Evolutionary conservation across 2,888 invertebrate genomes (phyloP).

Genomic region (Flexamia atlantica): DNA sequence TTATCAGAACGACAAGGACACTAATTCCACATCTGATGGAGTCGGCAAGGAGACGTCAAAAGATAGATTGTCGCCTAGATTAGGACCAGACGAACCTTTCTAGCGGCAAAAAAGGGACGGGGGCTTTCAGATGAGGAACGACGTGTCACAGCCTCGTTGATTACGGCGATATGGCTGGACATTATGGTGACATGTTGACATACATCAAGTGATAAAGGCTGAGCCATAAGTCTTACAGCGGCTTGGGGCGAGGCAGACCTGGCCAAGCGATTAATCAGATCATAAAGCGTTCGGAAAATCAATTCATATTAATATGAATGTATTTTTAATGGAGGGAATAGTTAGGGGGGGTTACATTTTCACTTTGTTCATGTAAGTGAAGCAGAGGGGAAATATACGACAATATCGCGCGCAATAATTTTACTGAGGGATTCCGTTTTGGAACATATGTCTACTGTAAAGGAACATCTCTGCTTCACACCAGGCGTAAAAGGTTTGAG

Average conservation of each 20-base stretch:
- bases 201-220: slow-evolving; percentile 12
- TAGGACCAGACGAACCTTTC: slow-evolving; percentile 6
- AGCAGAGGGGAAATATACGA: too few relatives aligned
- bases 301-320: too few relatives aligned
- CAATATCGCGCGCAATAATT: too few relatives aligned
- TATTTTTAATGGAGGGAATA: too few relatives aligned
- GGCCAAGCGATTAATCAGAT: background rate
- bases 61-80: slow-evolving; percentile 30
- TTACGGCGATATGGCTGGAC: background rate
- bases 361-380: too few relatives aligned
- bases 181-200: slow-evolving; percentile 23
- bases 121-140: slow-evolving; percentile 22
- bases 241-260: background rate
- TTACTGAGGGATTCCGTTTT: too few relatives aligned
- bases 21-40: slow-evolving; percentile 16
- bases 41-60: background rate
- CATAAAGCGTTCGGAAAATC: background rate
- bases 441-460: too few relatives aligned
- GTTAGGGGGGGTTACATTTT: too few relatives aligned
- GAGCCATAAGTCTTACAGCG: background rate
- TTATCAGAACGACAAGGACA: too few relatives aligned
- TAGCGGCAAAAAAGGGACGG: background rate
- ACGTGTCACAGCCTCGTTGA: background rate
- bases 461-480: too few relatives aligned
- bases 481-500: too few relatives aligned